Conservation (phyloP, 1,140 invertebrate genomes). For the Cylas formicarius region DNA sequence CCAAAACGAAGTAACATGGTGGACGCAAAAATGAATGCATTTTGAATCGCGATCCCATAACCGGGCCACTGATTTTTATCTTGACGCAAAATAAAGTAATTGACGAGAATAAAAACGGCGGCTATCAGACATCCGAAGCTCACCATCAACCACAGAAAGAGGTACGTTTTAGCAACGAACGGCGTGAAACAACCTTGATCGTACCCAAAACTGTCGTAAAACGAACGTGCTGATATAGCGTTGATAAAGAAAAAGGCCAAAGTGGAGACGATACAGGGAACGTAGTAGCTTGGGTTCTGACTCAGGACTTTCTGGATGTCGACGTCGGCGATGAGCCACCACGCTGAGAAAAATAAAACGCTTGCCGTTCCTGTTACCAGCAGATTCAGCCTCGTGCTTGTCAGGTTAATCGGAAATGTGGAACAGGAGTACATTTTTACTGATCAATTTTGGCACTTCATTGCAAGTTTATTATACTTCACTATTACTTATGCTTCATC, state of each 20-base stretch:
- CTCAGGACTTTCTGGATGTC: conserved; percentile 10
- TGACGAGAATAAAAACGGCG: conserved; percentile 22
- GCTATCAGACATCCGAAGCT: conserved; percentile 26
- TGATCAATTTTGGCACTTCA: too few relatives aligned
- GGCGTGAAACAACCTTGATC: conserved; percentile 14
- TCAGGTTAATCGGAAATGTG: background rate
- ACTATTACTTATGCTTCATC: too few relatives aligned
- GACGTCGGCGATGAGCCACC: conserved; percentile 29
- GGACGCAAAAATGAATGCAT: conserved; percentile 22
- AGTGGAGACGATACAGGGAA: conserved; percentile 23
- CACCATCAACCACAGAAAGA: conserved; percentile 22
- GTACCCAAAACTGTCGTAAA: conserved; percentile 16
- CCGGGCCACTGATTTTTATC: conserved; percentile 22
- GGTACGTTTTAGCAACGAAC: conserved; percentile 13
- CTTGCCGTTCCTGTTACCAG: conserved; percentile 17
- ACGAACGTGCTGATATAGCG: conserved; percentile 17
- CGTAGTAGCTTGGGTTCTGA: conserved; percentile 15
- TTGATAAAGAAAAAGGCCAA: conserved; percentile 24
- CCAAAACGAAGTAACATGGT: conserved; percentile 25
- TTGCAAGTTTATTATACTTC: too few relatives aligned
- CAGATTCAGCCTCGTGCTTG: conserved; percentile 10
- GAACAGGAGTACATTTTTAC: conserved; percentile 7
- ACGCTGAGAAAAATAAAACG: conserved; percentile 24
- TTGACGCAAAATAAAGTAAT: conserved; percentile 23
- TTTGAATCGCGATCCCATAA: conserved; percentile 26